These are phyloP conservation scores for Tyrophagus putrescentiae DNA, from an alignment of 1,140 invertebrate species.

Conservation along the genomic window DNA sequence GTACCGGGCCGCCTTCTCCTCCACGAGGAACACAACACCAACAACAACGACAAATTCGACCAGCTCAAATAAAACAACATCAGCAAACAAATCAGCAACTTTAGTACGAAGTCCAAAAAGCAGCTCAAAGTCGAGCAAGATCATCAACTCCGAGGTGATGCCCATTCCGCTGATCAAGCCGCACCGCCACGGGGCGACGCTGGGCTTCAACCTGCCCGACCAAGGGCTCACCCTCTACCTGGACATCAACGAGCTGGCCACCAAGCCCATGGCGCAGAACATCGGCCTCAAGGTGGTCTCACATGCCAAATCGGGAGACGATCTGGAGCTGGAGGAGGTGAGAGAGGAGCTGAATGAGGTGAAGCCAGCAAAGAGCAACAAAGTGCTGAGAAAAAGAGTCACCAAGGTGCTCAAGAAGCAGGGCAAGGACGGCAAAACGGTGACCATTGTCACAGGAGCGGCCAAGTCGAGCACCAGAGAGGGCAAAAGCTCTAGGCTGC, in stretches of 20 bases:
- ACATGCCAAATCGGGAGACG: background rate
- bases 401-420: background rate
- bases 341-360: background rate
- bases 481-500: background rate
- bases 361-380: background rate
- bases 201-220: slow-evolving; percentile 27
- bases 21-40: background rate
- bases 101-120: background rate
- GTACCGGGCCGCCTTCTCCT: background rate
- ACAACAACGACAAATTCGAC: background rate
- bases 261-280: slow-evolving; percentile 20
- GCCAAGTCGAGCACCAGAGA: too few relatives aligned
- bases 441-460: background rate
- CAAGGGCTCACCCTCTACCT: slow-evolving; percentile 17
- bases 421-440: background rate
- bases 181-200: slow-evolving; percentile 25
- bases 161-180: slow-evolving; percentile 20
- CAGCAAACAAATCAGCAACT: background rate
- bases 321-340: background rate
- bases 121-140: background rate
- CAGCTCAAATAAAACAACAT: background rate
- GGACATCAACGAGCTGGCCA: slow-evolving; percentile 18
- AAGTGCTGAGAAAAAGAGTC: background rate
- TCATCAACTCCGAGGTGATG: slow-evolving; percentile 9
- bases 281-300: slow-evolving; percentile 22